Evolutionary conservation across 2,888 invertebrate species (phyloP).

Genomic region (Bedellia somnulentella): DNA sequence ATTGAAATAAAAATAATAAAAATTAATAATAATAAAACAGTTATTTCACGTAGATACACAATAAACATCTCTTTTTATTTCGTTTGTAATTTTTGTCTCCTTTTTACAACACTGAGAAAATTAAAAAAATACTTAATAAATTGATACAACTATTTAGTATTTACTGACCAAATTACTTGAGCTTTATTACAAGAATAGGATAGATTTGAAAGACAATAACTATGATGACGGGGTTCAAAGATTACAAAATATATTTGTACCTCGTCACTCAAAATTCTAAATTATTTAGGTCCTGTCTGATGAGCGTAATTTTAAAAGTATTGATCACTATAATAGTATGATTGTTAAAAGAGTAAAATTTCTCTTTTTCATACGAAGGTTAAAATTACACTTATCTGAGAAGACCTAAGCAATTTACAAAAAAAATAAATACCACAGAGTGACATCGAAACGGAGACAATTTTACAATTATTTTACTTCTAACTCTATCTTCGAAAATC

Average conservation of each 20-base stretch:
- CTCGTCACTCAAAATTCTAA: too few relatives aligned
- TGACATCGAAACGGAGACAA: slow-evolving; percentile 32
- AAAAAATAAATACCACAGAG: background rate
- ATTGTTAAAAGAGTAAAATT: too few relatives aligned
- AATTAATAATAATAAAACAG: slow-evolving; percentile 62
- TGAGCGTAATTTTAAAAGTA: too few relatives aligned
- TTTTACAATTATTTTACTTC: slow-evolving; percentile 52
- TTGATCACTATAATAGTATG: too few relatives aligned
- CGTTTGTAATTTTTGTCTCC: slow-evolving; percentile 42
- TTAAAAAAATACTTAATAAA: too few relatives aligned
- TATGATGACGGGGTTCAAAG: too few relatives aligned
- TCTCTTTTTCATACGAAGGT: slow-evolving; percentile 7
- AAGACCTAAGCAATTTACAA: slow-evolving; percentile 21
- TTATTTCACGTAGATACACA: slow-evolving; percentile 56
- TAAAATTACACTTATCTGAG: slow-evolving; percentile 25
- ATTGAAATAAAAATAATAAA: slow-evolving; percentile 62
- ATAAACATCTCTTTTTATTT: slow-evolving; percentile 57
- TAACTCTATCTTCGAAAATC: slow-evolving; percentile 57
- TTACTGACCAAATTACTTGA: slow-evolving; percentile 2
- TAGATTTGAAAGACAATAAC: too few relatives aligned
- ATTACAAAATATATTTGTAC: too few relatives aligned
- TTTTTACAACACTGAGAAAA: slow-evolving; percentile 16
- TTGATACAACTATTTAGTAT: too few relatives aligned
- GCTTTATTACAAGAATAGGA: too few relatives aligned
- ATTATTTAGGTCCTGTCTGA: too few relatives aligned